phyloP scores from a whole-genome alignment of 2,113 vertebrate genomes.

The Chauna torquata region DNA sequence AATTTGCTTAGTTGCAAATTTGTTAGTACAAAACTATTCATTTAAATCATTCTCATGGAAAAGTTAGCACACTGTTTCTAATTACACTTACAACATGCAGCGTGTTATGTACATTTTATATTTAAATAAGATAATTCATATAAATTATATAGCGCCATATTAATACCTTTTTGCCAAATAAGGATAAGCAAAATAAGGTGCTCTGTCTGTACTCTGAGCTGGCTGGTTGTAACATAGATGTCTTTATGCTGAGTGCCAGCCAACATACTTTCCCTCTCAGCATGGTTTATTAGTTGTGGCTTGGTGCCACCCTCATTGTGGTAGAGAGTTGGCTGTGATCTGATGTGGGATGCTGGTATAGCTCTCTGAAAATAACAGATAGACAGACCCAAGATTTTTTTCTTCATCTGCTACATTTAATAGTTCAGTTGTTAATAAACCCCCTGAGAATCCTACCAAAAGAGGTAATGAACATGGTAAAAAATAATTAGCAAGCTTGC shows the following conservation, averaged over 20 bases:
- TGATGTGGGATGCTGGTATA: not conserved
- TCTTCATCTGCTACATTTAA: not conserved
- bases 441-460: not conserved
- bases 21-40: not conserved
- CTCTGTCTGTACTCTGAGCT: not conserved
- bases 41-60: not conserved
- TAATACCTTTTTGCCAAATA: not conserved
- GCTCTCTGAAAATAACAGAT: not conserved
- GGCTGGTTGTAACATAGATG: not conserved
- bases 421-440: slow-evolving; percentile 15
- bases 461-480: not conserved
- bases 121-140: not conserved
- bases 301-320: not conserved
- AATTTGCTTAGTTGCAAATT: not conserved
- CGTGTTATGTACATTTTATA: not conserved
- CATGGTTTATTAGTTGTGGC: slow-evolving; percentile 1
- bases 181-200: not conserved
- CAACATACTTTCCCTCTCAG: not conserved
- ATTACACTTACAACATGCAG: not conserved
- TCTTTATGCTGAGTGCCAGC: not conserved
- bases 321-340: not conserved
- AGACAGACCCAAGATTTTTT: not conserved
- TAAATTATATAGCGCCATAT: not conserved
- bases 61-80: not conserved
- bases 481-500: not conserved